Evolutionary conservation across 2,888 invertebrate genomes (phyloP), one percentile per base, ranked within the genome.

Genomic region (Isoperla grammatica): DNA sequence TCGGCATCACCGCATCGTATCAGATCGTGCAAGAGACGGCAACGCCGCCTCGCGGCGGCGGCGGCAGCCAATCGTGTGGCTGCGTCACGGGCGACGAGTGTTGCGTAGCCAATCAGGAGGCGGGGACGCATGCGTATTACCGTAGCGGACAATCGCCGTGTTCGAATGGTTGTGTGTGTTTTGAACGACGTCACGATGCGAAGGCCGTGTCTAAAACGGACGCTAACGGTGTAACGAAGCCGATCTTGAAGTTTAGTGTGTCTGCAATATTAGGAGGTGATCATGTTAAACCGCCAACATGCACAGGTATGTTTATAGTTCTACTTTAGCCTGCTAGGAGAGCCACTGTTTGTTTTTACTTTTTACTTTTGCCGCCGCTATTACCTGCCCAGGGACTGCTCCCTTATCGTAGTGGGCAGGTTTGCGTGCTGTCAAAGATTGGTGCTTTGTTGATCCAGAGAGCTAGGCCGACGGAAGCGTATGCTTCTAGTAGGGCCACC

Each of bases 191-290:
- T 65, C 73, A 19, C 37, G 61, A 57, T 35, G 23, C 45, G 59
- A 60, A 54, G 49, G 39, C 55, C 20, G 45, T 5, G 12, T 35
- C 19, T 12, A 56, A 59, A 20, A 56, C 55, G 35, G 62, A 50
- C 11, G 8, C 46, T 20, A 37, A 49, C 13, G 59, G 53, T 1
- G 56, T 45, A n/a, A 17, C 74, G 62, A 90, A 90, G 70, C 92
- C 92, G 17, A 82, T 90, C 71, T 79, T 93, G 69, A 93, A 93
- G 76, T 94, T 94, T 76, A 93, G 93, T 83, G 93, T 94, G 65
- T 92, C 88, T 79, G 93, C 93, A 48, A 94, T 94, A 68, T 78
- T 94, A 69, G 91, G 91, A 1, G 79, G 79, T 64, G 83, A 85
- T 67, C 74, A 63, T 62, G 65, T 65, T 45, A 69, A 69, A 59